Evolutionary conservation across 2,113 vertebrate species (phyloP).

Genomic region (Sander vitreus): DNA sequence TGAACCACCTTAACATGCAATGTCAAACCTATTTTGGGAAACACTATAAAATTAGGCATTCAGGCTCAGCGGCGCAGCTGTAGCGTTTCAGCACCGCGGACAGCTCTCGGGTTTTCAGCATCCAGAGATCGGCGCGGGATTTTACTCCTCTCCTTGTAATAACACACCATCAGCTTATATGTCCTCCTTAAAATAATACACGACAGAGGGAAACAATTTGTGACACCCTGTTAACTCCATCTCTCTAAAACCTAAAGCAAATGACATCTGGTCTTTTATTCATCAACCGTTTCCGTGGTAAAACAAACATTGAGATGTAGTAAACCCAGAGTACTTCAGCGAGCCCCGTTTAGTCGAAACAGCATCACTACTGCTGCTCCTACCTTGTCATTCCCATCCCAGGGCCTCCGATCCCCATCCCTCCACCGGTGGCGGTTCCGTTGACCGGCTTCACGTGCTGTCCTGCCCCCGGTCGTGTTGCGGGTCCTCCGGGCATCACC

Average conservation of each 20-base stretch:
- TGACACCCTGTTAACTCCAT: background rate
- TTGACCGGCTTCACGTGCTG: constrained; percentile 85
- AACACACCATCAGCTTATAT: background rate
- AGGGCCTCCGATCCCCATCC: constrained; percentile 79
- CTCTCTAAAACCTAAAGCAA: background rate
- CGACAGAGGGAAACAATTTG: background rate
- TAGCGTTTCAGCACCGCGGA: constrained; percentile 65
- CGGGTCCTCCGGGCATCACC: constrained; percentile 74
- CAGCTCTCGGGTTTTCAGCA: constrained; percentile 33
- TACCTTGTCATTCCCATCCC: constrained; percentile 83
- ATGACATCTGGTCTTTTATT: background rate
- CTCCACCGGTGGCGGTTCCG: constrained; percentile 84
- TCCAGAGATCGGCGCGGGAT: background rate
- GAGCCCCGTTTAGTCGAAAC: constrained; percentile 19
- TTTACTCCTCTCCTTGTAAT: background rate
- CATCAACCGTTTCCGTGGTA: constrained; percentile 38
- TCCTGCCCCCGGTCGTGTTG: constrained; percentile 73
- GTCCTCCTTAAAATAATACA: background rate
- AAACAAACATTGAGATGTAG: constrained; percentile 12
- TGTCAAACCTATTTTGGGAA: constrained; percentile 44
- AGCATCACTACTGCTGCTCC: constrained; percentile 25
- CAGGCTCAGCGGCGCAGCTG: background rate
- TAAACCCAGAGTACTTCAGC: constrained; percentile 30
- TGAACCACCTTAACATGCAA: constrained; percentile 22
- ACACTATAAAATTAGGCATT: background rate